Evolutionary conservation across 1,140 invertebrate species (phyloP), one percentile per base, ranked within the genome.

Genomic region (Caenorhabditis latens): DNA sequence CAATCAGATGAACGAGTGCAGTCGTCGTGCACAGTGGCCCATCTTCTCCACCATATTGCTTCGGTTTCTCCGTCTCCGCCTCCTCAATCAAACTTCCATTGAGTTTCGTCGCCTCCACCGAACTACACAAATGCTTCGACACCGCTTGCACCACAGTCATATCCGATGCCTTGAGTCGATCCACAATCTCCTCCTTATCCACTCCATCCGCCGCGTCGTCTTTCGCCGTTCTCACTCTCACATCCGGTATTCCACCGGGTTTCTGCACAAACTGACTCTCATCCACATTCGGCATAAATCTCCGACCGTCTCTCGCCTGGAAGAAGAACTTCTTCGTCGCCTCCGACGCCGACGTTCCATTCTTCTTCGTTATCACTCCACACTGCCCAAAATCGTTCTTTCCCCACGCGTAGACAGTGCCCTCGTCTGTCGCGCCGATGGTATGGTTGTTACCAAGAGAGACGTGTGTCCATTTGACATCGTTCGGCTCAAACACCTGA

Each of bases 1-100:
- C 87, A 46, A 88, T 84, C 19, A 88, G 57, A 85, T 88, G 75
- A 57, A 85, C 58, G 11, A 85, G 83, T 48, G 87, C 87, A 16
- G 55, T 84, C 8, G 53, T 61, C 11, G 58, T 61, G 21, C 83
- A 84, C 19, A 84, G 58, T 58, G 58, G 46, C n/a, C 46, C 57
- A 46, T 63, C 84, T 48, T 61, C 61, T 46, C 24, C 43, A 19
- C 48, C 21, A 57, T 50, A 84, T 9, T 3, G 3, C 21, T 84
- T 19, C 9, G 9, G 43, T 24, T 65, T 84, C 19, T 19, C 2
- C 5, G 8, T 46, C 7, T 65, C 61, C 42, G 4, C 14, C 53
- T 79, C 71, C 11, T 79, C 71, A n/a, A 46, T 40, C 1, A 79
- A 32, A 14, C 71, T 79, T 21, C 46, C 46, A 32, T 79, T 79